Percentiles rank a stretch among this genome's conserved stretches.
Conservation (phyloP, 2,888 invertebrate genomes). For the Ischnura elegans region DNA sequence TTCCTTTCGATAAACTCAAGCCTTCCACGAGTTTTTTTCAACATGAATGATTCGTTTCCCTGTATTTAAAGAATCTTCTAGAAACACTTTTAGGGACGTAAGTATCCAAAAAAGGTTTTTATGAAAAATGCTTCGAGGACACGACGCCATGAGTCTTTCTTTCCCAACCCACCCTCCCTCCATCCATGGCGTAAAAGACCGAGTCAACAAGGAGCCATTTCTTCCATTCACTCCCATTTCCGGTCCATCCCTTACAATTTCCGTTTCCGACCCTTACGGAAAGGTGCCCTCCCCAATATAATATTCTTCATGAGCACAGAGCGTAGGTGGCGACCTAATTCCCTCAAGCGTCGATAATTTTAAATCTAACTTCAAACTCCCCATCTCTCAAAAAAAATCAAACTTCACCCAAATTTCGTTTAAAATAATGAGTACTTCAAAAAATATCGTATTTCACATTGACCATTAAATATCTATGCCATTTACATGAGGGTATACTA, state of each 20-base stretch:
- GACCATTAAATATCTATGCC: too few relatives aligned
- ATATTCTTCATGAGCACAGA: not conserved
- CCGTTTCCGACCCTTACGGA: not conserved
- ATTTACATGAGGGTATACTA: too few relatives aligned
- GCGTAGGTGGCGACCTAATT: not conserved
- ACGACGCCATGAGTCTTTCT: not conserved
- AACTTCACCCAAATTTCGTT: too few relatives aligned
- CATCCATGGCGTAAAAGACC: not conserved
- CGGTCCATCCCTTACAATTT: constrained; percentile 49
- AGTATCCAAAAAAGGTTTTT: not conserved
- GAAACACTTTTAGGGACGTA: not conserved
- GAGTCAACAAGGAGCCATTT: constrained; percentile 25
- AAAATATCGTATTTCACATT: too few relatives aligned
- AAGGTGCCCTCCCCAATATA: not conserved
- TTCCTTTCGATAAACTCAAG: not conserved
- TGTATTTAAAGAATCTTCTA: not conserved
- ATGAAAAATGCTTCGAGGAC: constrained; percentile 23
- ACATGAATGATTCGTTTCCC: not conserved
- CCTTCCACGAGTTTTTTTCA: constrained; percentile 9
- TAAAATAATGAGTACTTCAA: too few relatives aligned
- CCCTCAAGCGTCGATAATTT: not conserved
- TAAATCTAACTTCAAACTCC: not conserved
- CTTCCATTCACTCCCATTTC: constrained; percentile 48
- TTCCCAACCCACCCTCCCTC: not conserved
- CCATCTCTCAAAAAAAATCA: too few relatives aligned